Conservation (phyloP, 2,888 invertebrate species). For the Temnothorax ravouxi region DNA sequence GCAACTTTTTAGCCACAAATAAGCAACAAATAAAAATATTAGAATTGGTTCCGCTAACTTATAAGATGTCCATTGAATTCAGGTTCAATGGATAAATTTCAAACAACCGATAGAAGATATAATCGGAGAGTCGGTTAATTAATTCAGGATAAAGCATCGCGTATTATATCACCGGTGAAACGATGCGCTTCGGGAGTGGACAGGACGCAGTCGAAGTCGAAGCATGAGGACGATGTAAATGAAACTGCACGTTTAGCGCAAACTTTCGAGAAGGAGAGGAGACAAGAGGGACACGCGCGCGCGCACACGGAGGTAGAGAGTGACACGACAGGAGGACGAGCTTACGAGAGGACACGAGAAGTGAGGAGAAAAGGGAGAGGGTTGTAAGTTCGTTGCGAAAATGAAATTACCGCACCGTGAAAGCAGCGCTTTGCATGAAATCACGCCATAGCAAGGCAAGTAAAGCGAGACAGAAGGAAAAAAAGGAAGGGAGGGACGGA, state of each 20-base stretch:
- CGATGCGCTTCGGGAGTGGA: constrained; percentile 31
- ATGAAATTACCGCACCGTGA: constrained; percentile 82
- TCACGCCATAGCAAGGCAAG: constrained; percentile 68
- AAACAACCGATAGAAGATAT: neutral
- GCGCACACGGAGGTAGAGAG: constrained; percentile 44
- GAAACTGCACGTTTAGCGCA: constrained; percentile 74
- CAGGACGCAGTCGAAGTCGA: neutral
- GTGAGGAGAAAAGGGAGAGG: constrained; percentile 29
- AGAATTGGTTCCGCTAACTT: too few relatives aligned
- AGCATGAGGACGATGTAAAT: constrained; percentile 72
- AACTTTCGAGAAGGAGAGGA: constrained; percentile 50
- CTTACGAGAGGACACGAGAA: constrained; percentile 26
- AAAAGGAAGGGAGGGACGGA: constrained; percentile 23
- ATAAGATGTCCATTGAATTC: neutral
- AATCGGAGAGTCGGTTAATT: constrained; percentile 10
- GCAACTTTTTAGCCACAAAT: too few relatives aligned
- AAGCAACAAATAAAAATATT: too few relatives aligned
- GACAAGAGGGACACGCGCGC: constrained; percentile 12
- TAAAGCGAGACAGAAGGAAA: neutral
- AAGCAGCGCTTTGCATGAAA: constrained; percentile 81
- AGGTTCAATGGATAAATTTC: neutral
- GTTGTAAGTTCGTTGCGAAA: constrained; percentile 81
- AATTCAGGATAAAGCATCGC: neutral
- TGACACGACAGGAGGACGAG: constrained; percentile 65
- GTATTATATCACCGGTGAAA: neutral